These are phyloP conservation scores for Sebastes schlegelii DNA, from an alignment of 2,113 vertebrate species.

Conservation along the genomic window DNA sequence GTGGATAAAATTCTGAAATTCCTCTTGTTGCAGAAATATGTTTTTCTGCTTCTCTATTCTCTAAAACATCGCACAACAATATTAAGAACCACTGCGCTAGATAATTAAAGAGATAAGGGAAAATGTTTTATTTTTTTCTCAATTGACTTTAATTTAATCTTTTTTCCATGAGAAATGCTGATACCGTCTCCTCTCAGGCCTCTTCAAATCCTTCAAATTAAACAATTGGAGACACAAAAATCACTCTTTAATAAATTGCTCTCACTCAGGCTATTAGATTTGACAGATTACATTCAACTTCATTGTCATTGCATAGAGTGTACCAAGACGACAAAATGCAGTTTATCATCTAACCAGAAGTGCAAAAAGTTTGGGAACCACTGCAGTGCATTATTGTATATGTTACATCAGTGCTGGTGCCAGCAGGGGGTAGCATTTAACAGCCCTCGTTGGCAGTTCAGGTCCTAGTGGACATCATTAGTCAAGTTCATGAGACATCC, in stretches of 20 bases:
- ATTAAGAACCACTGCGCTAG: neutral
- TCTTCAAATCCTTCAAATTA: neutral
- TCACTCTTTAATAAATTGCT: neutral
- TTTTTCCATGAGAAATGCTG: neutral
- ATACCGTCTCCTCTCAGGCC: neutral
- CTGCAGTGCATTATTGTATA: neutral
- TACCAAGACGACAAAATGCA: neutral
- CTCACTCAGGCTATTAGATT: neutral
- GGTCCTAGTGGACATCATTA: conserved; percentile 58
- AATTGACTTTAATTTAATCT: neutral
- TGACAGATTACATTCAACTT: neutral
- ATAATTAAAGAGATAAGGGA: neutral
- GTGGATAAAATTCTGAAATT: neutral
- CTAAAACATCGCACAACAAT: neutral
- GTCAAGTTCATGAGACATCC: conserved; percentile 36
- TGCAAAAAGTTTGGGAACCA: neutral
- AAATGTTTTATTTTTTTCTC: neutral
- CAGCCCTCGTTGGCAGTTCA: neutral
- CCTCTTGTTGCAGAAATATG: neutral
- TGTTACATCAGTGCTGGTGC: neutral
- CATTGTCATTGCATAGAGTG: neutral
- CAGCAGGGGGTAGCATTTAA: conserved; percentile 50
- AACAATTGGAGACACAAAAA: neutral
- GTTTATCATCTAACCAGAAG: neutral
- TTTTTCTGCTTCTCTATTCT: neutral